Evolutionary conservation across 2,797 vertebrate genomes (phyloP), one percentile per base, ranked within the genome.

Genomic region (Acrocephalus scirpaceus): DNA sequence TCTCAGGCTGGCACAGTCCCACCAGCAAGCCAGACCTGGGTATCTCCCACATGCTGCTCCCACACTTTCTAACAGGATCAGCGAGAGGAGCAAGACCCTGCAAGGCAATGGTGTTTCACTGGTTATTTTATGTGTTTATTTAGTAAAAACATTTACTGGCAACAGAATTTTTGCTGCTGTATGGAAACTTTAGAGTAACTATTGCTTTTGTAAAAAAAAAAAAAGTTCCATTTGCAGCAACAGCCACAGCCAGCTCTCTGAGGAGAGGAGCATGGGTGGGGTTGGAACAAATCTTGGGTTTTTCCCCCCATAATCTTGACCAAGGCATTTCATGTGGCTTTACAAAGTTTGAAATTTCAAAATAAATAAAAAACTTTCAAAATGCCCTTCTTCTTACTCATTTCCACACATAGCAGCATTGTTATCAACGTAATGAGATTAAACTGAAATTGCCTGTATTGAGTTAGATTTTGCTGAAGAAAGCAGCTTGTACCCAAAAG

Each of bases 381-480:
- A 16, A 40, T 85, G 32, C 16, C 7, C 22, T n/a, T 77, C 23
- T 42, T 94, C 25, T 78, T 81, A 48, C 56, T 75, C 30, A 67
- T 72, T 75, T 75, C 66, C 53, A 71, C 38, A 34, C 47, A 36
- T 90, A 84, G 79, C 19, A 61, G 62, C 17, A 42, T 22, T 62
- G 90, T 61, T 82, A 88, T 70, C 62, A 86, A 6, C 16, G n/a
- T 76, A 78, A 81, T 69, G 17, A 88, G 66, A 89, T 95, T 90
- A 94, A 81, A 73, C 26, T 76, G 74, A 73, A 94, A 86, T 76
- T 62, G 86, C 66, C 23, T 79, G 18, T 53, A 93, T 67, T 85
- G 92, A 91, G 88, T 90, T 88, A 76, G 71, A 88, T 94, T 96
- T 90, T 94, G 90, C 95, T 94, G 94, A 95, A 95, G 76, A 86